Base-by-base conservation (phyloP, 2,888 invertebrate genomes). In the Yponomeuta cagnagella region DNA sequence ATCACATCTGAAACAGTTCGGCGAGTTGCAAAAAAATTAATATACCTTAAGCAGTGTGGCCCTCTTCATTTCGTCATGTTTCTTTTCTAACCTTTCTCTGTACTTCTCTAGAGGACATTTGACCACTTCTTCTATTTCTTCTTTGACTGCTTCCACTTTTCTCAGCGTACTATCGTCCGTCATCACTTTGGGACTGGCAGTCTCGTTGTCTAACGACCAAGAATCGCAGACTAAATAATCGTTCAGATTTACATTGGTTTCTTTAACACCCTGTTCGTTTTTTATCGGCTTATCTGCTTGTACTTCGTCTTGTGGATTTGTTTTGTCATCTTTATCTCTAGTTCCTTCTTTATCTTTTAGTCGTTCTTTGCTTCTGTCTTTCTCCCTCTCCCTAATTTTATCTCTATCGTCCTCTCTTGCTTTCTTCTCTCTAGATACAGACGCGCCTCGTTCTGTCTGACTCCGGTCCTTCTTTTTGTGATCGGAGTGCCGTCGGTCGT, bases 171-270 rank as follows among this genome's bases (percentile, higher is more conserved):
- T 30, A 75, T 58, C 76, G 73, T 23, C 82, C 0, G 15, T 12
- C 3, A 5, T 58, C 12, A 75, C 70, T 74, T 80, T 83, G 0
- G 89, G 90, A 70, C 88, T 89, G 0, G 78, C 23, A 3, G 90
- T 89, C 12, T 91, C 92, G 68, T 87, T 89, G 48, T 92, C 92
- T 23, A 89, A 75, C 4, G 92, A 92, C 92, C 92, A 92, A 75
- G 92, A 92, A 71, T 93, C 92, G 73, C 92, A 92, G 15, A 93
- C 83, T 65, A 92, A 79, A 73, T 86, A 92, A 76, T 92, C 92
- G 72, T 80, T 87, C 15, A 92, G 80, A 77, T 89, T 83, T 0
- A 90, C 85, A 70, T 89, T 82, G 12, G 90, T 80, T 76, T 90
- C 92, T 73, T 83, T 83, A 6, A 68, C 71, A 52, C 76, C 75